A percentile compares a stretch with the other conserved stretches of the same genome.
Conservation (phyloP, 1,140 invertebrate genomes). For the Contarinia nasturtii region DNA sequence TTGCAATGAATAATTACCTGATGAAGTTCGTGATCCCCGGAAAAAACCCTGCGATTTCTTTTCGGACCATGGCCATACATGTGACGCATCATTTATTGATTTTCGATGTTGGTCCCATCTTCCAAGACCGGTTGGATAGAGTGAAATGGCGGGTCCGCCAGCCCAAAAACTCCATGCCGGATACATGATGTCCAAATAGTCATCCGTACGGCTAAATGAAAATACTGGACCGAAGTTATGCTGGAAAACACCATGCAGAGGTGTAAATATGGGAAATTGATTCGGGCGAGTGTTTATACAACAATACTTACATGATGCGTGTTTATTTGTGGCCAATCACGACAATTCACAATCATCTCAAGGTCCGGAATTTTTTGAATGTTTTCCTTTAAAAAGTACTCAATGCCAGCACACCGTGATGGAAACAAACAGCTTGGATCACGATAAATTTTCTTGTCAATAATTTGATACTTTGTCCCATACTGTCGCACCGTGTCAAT, state of each 20-base stretch:
- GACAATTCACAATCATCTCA: slow-evolving; percentile 75
- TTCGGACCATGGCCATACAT: slow-evolving; percentile 54
- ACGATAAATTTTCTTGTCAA: slow-evolving; percentile 55
- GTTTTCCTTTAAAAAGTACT: slow-evolving; percentile 68
- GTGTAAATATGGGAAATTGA: slow-evolving; percentile 18
- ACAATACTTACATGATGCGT: slow-evolving; percentile 32
- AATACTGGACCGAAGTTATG: slow-evolving; percentile 48
- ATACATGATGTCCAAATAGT: slow-evolving; percentile 87
- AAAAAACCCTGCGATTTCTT: slow-evolving; percentile 73
- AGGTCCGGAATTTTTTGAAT: slow-evolving; percentile 56
- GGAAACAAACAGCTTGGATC: slow-evolving; percentile 80
- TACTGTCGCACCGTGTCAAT: slow-evolving; percentile 40
- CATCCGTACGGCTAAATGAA: slow-evolving; percentile 81
- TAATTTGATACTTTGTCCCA: slow-evolving; percentile 54
- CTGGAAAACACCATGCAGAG: slow-evolving; percentile 4
- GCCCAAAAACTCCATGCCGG: slow-evolving; percentile 97
- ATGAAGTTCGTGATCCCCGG: slow-evolving; percentile 78
- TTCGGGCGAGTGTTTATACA: too few relatives aligned
- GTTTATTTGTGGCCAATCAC: slow-evolving; percentile 80
- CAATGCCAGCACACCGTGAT: slow-evolving; percentile 71
- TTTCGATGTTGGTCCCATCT: slow-evolving; percentile 73
- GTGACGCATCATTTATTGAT: slow-evolving; percentile 43
- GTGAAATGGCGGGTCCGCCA: slow-evolving; percentile 83
- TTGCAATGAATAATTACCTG: too few relatives aligned
- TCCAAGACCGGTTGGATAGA: slow-evolving; percentile 84